Conservation (phyloP, 2,113 vertebrate genomes). For the Sturnus vulgaris region DNA sequence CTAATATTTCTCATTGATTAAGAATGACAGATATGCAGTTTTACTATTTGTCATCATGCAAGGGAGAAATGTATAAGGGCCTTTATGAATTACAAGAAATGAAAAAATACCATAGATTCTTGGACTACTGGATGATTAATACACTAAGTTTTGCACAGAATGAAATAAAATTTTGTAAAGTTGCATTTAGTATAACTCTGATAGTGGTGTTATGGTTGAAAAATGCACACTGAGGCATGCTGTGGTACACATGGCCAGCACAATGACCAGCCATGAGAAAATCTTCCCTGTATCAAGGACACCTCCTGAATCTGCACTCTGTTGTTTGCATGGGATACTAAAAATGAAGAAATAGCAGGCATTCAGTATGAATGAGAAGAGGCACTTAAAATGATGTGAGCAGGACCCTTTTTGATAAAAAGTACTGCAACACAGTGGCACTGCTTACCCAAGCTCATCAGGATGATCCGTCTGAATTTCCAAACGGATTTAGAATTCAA, state of each 20-base stretch:
- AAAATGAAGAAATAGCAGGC: background rate
- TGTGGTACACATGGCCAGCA: background rate
- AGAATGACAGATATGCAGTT: background rate
- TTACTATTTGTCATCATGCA: background rate
- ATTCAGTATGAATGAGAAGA: background rate
- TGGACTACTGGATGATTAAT: background rate
- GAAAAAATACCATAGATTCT: slow-evolving; percentile 17
- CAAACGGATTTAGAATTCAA: background rate
- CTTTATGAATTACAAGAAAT: slow-evolving; percentile 41
- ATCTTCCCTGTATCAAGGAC: background rate
- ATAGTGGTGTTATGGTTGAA: background rate
- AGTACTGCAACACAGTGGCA: background rate
- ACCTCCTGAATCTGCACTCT: background rate
- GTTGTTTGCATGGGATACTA: background rate
- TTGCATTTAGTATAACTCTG: background rate
- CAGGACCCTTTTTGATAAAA: background rate
- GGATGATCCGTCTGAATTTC: background rate
- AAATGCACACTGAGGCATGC: background rate
- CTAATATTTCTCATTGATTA: slow-evolving; percentile 54
- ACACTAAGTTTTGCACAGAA: background rate
- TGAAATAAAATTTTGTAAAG: background rate
- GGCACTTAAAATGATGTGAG: background rate
- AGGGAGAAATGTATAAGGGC: background rate
- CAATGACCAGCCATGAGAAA: background rate
- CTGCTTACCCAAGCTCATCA: background rate